Conservation (phyloP, 2,888 invertebrate genomes). For the Acheta domesticus region DNA sequence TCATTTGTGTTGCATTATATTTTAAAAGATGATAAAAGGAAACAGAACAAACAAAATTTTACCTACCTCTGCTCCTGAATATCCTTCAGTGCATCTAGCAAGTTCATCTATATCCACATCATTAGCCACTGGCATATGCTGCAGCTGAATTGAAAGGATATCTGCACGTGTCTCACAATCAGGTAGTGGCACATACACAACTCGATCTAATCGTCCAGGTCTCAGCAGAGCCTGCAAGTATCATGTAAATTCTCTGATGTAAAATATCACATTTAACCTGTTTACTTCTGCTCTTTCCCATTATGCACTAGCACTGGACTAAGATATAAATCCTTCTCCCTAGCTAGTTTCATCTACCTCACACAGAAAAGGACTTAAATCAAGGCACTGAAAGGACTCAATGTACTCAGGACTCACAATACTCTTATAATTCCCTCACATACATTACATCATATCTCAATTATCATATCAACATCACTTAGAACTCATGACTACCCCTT, state of each 20-base stretch:
- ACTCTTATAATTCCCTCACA: too few relatives aligned
- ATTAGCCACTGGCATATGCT: constrained; percentile 65
- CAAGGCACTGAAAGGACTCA: too few relatives aligned
- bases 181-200: constrained; percentile 91
- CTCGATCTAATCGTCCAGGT: constrained; percentile 85
- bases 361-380: neutral
- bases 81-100: constrained; percentile 68
- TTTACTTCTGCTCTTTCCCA: too few relatives aligned
- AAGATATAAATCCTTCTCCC: neutral
- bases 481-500: too few relatives aligned
- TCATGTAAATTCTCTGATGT: constrained; percentile 27
- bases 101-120: constrained; percentile 66
- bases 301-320: neutral
- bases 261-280: constrained; percentile 27
- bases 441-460: too few relatives aligned
- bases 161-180: constrained; percentile 73
- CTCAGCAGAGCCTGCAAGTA: constrained; percentile 70
- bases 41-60: constrained; percentile 18
- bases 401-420: too few relatives aligned
- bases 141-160: constrained; percentile 76
- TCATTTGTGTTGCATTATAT: too few relatives aligned
- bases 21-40: too few relatives aligned
- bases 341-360: neutral
- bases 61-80: constrained; percentile 88
- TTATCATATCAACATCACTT: too few relatives aligned